A percentile compares a stretch with the other conserved stretches of the same genome.
phyloP scores from a whole-genome alignment of 2,888 invertebrate genomes.

The Trichogramma dendrolimi region DNA sequence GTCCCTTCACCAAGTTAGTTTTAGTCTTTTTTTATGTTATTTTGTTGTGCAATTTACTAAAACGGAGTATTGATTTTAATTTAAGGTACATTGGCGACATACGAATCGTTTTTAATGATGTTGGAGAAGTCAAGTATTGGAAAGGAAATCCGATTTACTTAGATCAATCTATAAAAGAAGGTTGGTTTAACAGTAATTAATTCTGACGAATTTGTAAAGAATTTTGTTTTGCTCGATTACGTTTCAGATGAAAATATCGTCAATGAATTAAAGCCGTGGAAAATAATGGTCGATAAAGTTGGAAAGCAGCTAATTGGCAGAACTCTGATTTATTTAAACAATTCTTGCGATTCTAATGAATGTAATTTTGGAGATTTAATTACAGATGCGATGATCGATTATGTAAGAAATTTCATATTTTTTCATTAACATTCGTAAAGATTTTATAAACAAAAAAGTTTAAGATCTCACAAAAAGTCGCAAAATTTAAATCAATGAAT shows the following conservation, averaged over 20 bases:
- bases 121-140: conserved; percentile 63
- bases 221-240: conserved; percentile 26
- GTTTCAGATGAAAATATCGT: conserved; percentile 59
- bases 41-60: background rate
- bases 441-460: background rate
- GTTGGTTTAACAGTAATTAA: conserved; percentile 49
- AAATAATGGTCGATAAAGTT: conserved; percentile 56
- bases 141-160: conserved; percentile 72
- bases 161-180: conserved; percentile 61
- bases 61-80: conserved; percentile 1
- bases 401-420: conserved; percentile 52
- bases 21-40: background rate
- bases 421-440: too few species aligned
- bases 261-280: conserved; percentile 61
- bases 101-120: conserved; percentile 65
- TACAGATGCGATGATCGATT: conserved; percentile 67
- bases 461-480: background rate
- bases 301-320: conserved; percentile 60
- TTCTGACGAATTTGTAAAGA: conserved; percentile 27
- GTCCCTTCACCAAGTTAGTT: conserved; percentile 61
- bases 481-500: background rate
- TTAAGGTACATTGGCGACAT: conserved; percentile 72
- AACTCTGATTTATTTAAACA: conserved; percentile 59
- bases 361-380: conserved; percentile 73
- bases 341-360: conserved; percentile 59